Conservation (phyloP, 2,113 vertebrate species). For the Gasterosteus nipponicus region DNA sequence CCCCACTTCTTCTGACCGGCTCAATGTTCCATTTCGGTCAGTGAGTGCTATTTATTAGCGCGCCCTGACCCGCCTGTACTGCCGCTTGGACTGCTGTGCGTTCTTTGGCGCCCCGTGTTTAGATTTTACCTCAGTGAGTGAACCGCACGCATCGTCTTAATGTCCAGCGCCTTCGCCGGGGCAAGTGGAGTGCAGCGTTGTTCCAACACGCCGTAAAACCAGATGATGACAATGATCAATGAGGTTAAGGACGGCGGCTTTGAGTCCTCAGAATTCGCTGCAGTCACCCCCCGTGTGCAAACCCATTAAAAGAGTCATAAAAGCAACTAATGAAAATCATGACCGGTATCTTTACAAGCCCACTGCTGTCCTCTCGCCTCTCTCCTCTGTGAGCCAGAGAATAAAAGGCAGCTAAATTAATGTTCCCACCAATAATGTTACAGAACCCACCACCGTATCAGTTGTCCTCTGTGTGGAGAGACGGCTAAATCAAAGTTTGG, state of each 20-base stretch:
- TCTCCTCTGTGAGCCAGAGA: conserved; percentile 55
- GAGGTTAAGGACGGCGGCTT: conserved; percentile 50
- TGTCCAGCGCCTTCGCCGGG: not conserved
- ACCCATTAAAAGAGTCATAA: conserved; percentile 73
- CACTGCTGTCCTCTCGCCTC: conserved; percentile 55
- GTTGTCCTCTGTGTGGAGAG: conserved; percentile 40
- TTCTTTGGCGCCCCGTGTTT: not conserved
- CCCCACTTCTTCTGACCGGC: conserved; percentile 66
- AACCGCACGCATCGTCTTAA: not conserved
- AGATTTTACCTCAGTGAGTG: conserved; percentile 3
- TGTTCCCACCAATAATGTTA: conserved; percentile 51
- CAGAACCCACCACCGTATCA: conserved; percentile 31
- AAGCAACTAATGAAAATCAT: conserved; percentile 74
- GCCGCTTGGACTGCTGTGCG: conserved; percentile 3
- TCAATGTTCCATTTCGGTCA: conserved; percentile 42
- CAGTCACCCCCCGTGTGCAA: conserved; percentile 49
- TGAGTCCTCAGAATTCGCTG: conserved; percentile 41
- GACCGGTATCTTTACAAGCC: conserved; percentile 68
- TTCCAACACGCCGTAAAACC: conserved; percentile 30
- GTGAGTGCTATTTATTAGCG: conserved; percentile 34
- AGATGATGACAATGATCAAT: conserved; percentile 46
- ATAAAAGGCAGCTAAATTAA: conserved; percentile 60
- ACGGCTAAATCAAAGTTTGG: conserved; percentile 56
- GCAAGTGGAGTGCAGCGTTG: conserved; percentile 1
- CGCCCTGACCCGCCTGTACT: conserved; percentile 8